A percentile compares a stretch with the other conserved stretches of the same genome.
Evolutionary conservation across 1,140 invertebrate genomes (phyloP).

Genomic region (Galleria mellonella): DNA sequence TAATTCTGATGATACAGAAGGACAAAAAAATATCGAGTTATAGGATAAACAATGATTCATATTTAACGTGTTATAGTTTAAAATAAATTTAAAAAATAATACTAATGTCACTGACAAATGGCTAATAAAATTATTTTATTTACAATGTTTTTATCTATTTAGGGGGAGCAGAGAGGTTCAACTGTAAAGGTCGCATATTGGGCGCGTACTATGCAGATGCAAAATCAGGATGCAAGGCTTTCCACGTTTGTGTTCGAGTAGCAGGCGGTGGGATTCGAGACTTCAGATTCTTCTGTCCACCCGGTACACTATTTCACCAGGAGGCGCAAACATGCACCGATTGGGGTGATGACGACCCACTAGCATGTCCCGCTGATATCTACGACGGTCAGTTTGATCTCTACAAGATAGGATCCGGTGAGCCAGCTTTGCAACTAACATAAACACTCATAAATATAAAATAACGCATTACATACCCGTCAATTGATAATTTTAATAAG

Average conservation of each 20-base stretch:
- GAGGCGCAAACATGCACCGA: slow-evolving; percentile 93
- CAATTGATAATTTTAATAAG: neutral
- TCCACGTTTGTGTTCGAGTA: slow-evolving; percentile 91
- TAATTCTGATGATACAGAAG: too few relatives aligned
- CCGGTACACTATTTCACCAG: slow-evolving; percentile 94
- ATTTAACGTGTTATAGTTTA: too few relatives aligned
- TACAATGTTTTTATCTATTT: neutral
- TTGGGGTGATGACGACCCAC: slow-evolving; percentile 83
- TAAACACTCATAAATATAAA: slow-evolving; percentile 10
- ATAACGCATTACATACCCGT: neutral
- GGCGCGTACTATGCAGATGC: slow-evolving; percentile 94
- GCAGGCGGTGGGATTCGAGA: slow-evolving; percentile 84
- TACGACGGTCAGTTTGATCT: slow-evolving; percentile 90
- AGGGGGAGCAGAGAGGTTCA: slow-evolving; percentile 91
- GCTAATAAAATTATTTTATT: too few relatives aligned
- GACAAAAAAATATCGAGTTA: too few relatives aligned
- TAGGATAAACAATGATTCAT: too few relatives aligned
- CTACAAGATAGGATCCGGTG: slow-evolving; percentile 84
- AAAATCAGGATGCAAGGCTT: slow-evolving; percentile 94
- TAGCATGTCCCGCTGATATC: slow-evolving; percentile 86
- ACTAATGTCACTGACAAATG: neutral
- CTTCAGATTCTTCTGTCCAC: slow-evolving; percentile 91
- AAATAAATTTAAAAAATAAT: too few relatives aligned
- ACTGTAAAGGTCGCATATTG: slow-evolving; percentile 89
- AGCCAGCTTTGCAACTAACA: slow-evolving; percentile 65